Base-by-base conservation (phyloP, 2,113 vertebrate genomes). In the Prolemur simus region DNA sequence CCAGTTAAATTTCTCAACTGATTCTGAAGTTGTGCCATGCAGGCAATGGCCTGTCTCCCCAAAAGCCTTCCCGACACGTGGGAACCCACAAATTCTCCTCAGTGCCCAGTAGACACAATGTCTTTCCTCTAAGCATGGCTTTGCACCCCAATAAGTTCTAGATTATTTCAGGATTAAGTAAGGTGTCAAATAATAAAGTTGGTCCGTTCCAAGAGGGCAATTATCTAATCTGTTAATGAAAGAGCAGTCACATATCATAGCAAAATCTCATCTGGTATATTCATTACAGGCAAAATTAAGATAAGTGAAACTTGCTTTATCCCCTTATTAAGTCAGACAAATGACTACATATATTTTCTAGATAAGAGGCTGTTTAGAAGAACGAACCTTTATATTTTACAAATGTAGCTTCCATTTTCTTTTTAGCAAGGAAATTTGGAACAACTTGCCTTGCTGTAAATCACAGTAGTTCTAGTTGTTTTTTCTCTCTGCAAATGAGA, bases 161-260 rank as follows among this genome's bases (percentile, higher is more conserved):
- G 96, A 95, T 89, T 52, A 91, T 91, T 88, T 89, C 45, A 93
- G 85, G 69, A 96, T 91, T 82, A 87, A 98, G 87, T 94, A 95
- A 91, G 63, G 91, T 88, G 54, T 91, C 93, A 78, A 96, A 95
- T 96, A 76, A 94, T 93, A 96, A 95, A 96, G 86, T 87, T 47
- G 17, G 91, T 87, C 96, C 74, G 86, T 96, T 98, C 87, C 93
- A 87, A 90, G 91, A 97, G 94, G 74, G 83, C 96, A 97, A 97
- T 98, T 96, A 97, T 94, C 95, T 86, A 63, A 58, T 83, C 91
- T 93, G 97, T 96, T 98, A 97, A 98, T 97, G 96, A 97, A 95
- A 96, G 96, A 97, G 91, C 91, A 84, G 96, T 87, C 97, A 97
- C 97, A 97, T 97, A 96, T 98, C 96, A 98, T 45, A 95, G 93